Percentiles rank a stretch among this genome's conserved stretches.
These are phyloP conservation scores for Polietes domitor DNA, from an alignment of 2,888 invertebrate species.

Conservation along the genomic window DNA sequence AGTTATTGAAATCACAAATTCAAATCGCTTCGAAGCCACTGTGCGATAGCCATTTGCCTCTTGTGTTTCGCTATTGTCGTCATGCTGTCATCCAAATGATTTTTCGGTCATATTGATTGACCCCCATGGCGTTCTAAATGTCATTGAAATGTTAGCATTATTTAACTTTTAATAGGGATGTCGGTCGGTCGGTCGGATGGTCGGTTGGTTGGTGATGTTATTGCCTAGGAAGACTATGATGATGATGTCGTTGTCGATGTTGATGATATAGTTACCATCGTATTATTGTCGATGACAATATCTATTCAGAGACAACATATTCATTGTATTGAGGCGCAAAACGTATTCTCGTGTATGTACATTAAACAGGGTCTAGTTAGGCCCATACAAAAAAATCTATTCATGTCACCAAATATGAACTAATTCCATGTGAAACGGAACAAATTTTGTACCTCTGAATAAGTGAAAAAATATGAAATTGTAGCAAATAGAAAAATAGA, in stretches of 20 bases:
- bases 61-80: neutral
- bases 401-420: too few species aligned
- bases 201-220: neutral
- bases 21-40: too few species aligned
- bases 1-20: too few species aligned
- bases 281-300: neutral
- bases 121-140: conserved; percentile 37
- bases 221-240: neutral
- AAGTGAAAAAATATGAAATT: too few species aligned
- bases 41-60: neutral
- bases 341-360: too few species aligned
- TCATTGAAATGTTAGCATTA: conserved; percentile 40
- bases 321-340: too few species aligned
- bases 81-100: neutral
- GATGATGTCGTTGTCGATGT: neutral
- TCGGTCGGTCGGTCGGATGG: neutral
- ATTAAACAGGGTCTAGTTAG: too few species aligned
- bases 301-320: too few species aligned
- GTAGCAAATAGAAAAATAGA: too few species aligned
- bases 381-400: too few species aligned
- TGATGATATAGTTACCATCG: neutral
- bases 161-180: conserved; percentile 38
- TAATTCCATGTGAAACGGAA: too few species aligned
- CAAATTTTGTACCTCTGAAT: too few species aligned
- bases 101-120: conserved; percentile 53